Base-by-base conservation (phyloP, 2,113 vertebrate species). In the Gavia stellata region DNA sequence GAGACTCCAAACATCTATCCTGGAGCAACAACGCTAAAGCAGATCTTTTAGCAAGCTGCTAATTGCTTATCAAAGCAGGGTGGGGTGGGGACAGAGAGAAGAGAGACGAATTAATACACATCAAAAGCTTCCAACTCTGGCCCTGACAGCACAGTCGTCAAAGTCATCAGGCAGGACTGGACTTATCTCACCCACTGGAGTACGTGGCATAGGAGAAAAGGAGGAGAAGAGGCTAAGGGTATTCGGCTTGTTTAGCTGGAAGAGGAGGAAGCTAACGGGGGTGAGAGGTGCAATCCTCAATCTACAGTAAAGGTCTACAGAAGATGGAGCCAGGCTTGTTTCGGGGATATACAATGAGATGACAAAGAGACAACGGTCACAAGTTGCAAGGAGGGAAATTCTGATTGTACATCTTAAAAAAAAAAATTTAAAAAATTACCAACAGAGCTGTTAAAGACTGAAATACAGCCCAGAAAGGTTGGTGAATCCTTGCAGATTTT, bases 201-300 rank as follows among this genome's bases (percentile, higher is more conserved):
- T 5, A 6, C 25, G 3, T 0, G 7, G 34, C 25, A 7, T 3
- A 9, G 1, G 11, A 38, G 42, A 26, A 36, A 72, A 21, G 16
- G 82, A 17, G 28, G 36, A 38, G 82, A 16, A 58, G 47, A 49
- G 53, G 25, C 20, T 14, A 17, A 38, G 20, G 24, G 61, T 9
- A 15, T 34, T 19, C 6, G 25, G 12, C 15, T 40, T 17, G 34
- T 61, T 33, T 8, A 58, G 59, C 24, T 31, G 19, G 13, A n/a
- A 59, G 52, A 44, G 45, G 17, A 66, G 25, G 34, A 45, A 79
- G 31, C 9, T 15, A 14, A 34, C 1, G 9, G 14, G 34, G 15
- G 17, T 3, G 19, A 53, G 40, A 10, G 38, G 16, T 26, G 26
- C 23, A 40, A 47, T 4, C 15, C 55, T 56, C 38, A 28, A 1